phyloP scores from a whole-genome alignment of 1,140 invertebrate genomes.

The Calosoma granatense region DNA sequence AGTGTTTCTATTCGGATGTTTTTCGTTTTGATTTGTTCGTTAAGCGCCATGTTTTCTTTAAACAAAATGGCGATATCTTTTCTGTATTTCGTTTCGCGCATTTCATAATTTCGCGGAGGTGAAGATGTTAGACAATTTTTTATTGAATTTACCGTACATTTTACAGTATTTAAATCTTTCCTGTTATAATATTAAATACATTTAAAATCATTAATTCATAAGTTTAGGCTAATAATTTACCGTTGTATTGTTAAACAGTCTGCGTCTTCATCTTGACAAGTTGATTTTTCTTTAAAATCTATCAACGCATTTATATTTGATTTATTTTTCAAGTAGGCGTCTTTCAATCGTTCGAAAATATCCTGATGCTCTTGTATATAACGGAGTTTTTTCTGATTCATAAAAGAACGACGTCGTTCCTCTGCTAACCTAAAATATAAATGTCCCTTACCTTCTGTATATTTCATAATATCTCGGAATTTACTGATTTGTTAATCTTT shows the following conservation, averaged over 20 bases:
- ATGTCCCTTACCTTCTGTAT: neutral
- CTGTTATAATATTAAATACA: neutral
- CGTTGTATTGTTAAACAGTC: neutral
- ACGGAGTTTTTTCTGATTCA: constrained; percentile 21
- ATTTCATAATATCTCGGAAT: neutral
- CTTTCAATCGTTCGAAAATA: constrained; percentile 22
- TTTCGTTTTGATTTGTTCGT: neutral
- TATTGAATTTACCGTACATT: neutral
- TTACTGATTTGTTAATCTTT: neutral
- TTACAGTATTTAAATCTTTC: neutral
- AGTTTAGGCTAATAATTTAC: neutral
- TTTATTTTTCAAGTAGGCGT: constrained; percentile 25
- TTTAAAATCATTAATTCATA: neutral
- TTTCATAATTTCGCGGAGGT: neutral
- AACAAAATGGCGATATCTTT: neutral
- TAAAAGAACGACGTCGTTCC: constrained; percentile 16
- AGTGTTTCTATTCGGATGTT: neutral
- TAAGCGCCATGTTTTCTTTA: neutral
- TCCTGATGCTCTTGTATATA: constrained; percentile 26
- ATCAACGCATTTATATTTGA: constrained; percentile 21
- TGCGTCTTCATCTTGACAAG: constrained; percentile 13
- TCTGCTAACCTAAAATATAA: constrained; percentile 16
- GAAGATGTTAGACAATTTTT: neutral
- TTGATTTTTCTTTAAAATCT: constrained; percentile 22
- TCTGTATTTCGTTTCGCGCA: neutral